Evolutionary conservation across 2,797 vertebrate genomes (phyloP), one percentile per base, ranked within the genome.

Genomic region (Eulemur rubriventer): DNA sequence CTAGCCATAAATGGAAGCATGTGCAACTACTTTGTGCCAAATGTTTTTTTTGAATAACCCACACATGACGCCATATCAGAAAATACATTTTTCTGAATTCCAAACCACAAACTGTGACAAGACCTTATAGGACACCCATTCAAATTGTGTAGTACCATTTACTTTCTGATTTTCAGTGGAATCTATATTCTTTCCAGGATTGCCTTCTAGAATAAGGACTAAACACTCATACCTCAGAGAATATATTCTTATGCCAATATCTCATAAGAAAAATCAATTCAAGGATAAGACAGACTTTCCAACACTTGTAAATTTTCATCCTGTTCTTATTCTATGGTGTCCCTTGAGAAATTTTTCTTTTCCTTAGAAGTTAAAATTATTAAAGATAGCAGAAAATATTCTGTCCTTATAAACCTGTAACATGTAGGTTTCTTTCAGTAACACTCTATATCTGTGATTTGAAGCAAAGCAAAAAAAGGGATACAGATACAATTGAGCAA

Each of bases 401-500:
- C 26, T 57, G 4, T 14, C 16, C 18, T 57, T 61, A 5, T 48
- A 86, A 92, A 26, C 59, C 57, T 75, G 2, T 9, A 94, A 10
- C 10, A 63, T n/a, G 1, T 41, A 72, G 18, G 80, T 92, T 91
- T 67, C 24, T 89, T 81, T 96, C 52, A 55, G 0, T 69, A 83
- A 76, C 4, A 73, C 26, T 9, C 50, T 80, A n/a, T 1, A 0
- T 0, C 12, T 81, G 24, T 73, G 75, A 73, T 24, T 84, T 35
- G 12, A 95, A 84, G 13, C 7, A 91, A 46, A 30, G 63, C 10
- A 10, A 33, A 92, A 12, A 55, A 96, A 88, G 92, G 0, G 1
- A 26, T 57, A 57, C 3, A 50, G 57, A 96, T 86, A 52, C 82
- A 96, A 93, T 41, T 96, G 76, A 92, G 41, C 5, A 93, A 91